Base-by-base conservation (phyloP, 2,797 vertebrate species). In the Xenops minutus region DNA sequence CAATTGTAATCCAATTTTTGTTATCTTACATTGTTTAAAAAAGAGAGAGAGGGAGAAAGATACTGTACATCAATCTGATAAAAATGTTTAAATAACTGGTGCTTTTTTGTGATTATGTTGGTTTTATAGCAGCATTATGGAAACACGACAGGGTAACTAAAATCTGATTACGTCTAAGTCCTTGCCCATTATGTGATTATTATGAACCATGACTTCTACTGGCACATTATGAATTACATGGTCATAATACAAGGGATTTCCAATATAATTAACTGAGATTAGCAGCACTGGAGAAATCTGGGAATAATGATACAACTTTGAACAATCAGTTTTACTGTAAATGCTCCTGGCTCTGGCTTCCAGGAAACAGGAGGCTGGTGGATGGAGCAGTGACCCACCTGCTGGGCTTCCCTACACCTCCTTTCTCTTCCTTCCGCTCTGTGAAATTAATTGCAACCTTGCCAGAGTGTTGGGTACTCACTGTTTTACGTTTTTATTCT, bases 131-230 rank as follows among this genome's bases (percentile, higher is more conserved):
- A 95, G 88, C 80, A 79, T 96, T 96, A 96, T 88, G 89, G 96
- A 96, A 97, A 96, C 91, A 93, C 52, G 77, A 97, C 96, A 96
- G 95, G 93, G 95, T 96, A 97, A 93, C 93, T 83, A 95, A 97
- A 97, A 97, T 97, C 97, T 95, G 97, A 97, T 97, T 97, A 97
- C 5, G n/a, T 90, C 85, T 94, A 97, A 97, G 94, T 97, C 96
- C 88, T 96, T 93, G 82, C 81, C 96, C 93, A 97, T 97, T 97
- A 97, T 96, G 92, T 95, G 97, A 96, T 97, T 97, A 97, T 97
- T 96, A 96, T 93, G 94, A 97, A 93, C 96, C 96, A 95, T 96
- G 96, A 96, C 95, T 96, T 96, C 93, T 85, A 37, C 95, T 92
- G 94, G 95, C 92, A 95, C 92, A 96, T 94, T 94, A 97, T 96